These are phyloP conservation scores for Andricus curvator DNA, from an alignment of 2,888 invertebrate species.

Conservation along the genomic window DNA sequence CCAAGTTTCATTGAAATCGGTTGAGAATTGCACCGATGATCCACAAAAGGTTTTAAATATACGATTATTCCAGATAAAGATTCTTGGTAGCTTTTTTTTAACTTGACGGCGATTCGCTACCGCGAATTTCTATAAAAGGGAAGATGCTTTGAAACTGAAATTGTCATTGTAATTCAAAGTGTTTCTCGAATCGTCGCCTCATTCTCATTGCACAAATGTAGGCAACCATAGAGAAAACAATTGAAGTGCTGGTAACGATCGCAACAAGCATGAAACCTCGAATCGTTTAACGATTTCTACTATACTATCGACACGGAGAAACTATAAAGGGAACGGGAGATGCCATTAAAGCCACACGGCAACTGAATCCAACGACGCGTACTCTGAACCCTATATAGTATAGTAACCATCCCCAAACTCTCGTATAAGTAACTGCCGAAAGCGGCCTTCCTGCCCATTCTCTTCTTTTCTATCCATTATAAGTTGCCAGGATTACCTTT, in stretches of 20 bases:
- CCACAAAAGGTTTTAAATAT: too few species aligned
- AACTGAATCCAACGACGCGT: constrained; percentile 61
- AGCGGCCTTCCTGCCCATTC: constrained; percentile 10
- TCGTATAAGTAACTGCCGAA: constrained; percentile 56
- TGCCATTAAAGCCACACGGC: constrained; percentile 58
- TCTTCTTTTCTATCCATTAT: constrained; percentile 32
- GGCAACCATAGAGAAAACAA: neutral
- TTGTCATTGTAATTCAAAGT: constrained; percentile 1
- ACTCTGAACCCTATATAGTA: constrained; percentile 51
- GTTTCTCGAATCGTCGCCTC: neutral
- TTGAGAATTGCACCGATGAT: too few species aligned
- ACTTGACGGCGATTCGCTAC: too few species aligned
- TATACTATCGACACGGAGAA: constrained; percentile 52
- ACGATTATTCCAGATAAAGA: too few species aligned
- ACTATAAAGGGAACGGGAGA: constrained; percentile 52
- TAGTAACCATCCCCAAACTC: constrained; percentile 47
- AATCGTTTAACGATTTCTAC: constrained; percentile 58
- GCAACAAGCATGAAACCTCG: constrained; percentile 50
- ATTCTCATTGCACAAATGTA: neutral
- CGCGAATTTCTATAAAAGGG: neutral
- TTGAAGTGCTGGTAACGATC: constrained; percentile 48
- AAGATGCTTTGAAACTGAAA: neutral
- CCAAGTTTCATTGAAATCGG: too few species aligned
- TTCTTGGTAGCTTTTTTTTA: too few species aligned
- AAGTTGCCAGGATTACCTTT: neutral